Evolutionary conservation across 2,888 invertebrate species (phyloP).

Genomic region (Enchytraeus crypticus): DNA sequence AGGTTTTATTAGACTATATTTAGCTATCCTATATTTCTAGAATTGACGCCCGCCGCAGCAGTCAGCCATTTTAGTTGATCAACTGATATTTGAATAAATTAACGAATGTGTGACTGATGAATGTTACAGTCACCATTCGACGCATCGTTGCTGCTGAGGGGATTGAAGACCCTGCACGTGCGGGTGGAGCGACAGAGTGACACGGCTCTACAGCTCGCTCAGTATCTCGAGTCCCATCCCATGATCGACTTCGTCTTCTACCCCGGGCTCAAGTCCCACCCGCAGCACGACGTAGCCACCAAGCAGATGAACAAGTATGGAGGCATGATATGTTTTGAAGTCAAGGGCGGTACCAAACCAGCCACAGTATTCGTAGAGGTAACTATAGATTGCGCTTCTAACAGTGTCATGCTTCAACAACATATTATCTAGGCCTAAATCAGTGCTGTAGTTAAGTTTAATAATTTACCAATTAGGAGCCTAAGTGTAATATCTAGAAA

Average conservation of each 20-base stretch:
- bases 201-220: conserved; percentile 68
- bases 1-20: too few relatives aligned
- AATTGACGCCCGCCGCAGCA: too few relatives aligned
- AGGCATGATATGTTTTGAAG: conserved; percentile 81
- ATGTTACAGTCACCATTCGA: conserved; percentile 22
- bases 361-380: neutral
- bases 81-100: too few relatives aligned
- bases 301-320: conserved; percentile 75
- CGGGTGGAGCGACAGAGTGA: conserved; percentile 82
- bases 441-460: too few relatives aligned
- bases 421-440: too few relatives aligned
- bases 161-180: conserved; percentile 82
- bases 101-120: too few relatives aligned
- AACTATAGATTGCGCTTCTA: neutral
- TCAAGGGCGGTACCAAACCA: conserved; percentile 60
- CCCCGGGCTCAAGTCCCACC: conserved; percentile 55
- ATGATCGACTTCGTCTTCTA: conserved; percentile 53
- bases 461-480: too few relatives aligned
- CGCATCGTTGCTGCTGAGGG: conserved; percentile 44
- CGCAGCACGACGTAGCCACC: conserved; percentile 48
- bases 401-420: too few relatives aligned
- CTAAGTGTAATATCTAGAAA: too few relatives aligned
- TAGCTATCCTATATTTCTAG: too few relatives aligned
- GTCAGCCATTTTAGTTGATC: too few relatives aligned
- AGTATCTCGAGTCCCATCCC: conserved; percentile 59